Base-by-base conservation (phyloP, 2,888 invertebrate genomes). In the Metalampra italica region DNA sequence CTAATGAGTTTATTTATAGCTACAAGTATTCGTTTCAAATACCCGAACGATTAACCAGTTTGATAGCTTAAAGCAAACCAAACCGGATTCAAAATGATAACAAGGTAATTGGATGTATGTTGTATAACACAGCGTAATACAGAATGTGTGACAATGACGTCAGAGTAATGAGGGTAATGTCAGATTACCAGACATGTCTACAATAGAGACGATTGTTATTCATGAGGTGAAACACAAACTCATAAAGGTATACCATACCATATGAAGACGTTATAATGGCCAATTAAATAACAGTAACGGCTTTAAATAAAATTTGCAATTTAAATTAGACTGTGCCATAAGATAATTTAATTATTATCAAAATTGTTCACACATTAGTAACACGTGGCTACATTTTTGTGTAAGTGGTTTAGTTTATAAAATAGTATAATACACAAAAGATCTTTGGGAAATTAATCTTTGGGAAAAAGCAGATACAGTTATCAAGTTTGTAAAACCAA, bases 101-200 rank as follows among this genome's bases (percentile, higher is more conserved):
- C 32, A 32, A 32, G 11, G 32, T 32, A 32, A 32, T 32, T 32
- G 32, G 2, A 32, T 32, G 11, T 1, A 1, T 2, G n/a, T 36
- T 36, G 39, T 14, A 39, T 39, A 39, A 14, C 9, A 13, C 8
- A 39, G 9, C 9, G n/a, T 9, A 39, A 39, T 39, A 13, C 13
- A 9, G 13, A 39, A 39, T 13, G 9, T 14, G n/a, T 39, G 39
- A 39, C 39, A 39, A 38, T 43, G 47, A 52, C 46, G 49, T 57
- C 57, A 64, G 43, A 47, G 45, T 53, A 54, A 54, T 53, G 52
- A 57, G 64, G 59, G 60, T 57, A 58, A 58, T 56, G 57, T 47
- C 47, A 46, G 56, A 53, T 60, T 59, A 55, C 54, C 46, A 47
- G 53, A 52, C 53, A 59, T 49, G 54, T 51, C 39, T 9, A 51